Evolutionary conservation across 2,797 vertebrate species (phyloP).

Genomic region (Enteromius argenteus): DNA sequence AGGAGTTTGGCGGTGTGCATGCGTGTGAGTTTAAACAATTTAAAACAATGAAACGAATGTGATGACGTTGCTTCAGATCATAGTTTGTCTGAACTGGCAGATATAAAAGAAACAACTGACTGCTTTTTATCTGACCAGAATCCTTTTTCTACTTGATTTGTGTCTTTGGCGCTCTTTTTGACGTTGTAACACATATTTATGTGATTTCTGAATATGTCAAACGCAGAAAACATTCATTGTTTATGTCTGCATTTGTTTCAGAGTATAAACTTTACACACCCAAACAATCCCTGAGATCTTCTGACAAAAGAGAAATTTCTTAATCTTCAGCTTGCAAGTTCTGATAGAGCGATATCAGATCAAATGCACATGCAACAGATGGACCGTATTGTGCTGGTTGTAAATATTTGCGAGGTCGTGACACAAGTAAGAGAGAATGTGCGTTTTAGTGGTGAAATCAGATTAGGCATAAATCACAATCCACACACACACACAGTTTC

Average conservation of each 20-base stretch:
- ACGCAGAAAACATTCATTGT: conserved; percentile 44
- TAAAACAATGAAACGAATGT: conserved; percentile 14
- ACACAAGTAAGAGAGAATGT: conserved; percentile 14
- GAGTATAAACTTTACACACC: conserved; percentile 62
- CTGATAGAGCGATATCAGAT: conserved; percentile 43
- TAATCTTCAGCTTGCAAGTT: conserved; percentile 26
- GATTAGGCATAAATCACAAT: conserved; percentile 3
- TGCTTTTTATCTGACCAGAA: conserved; percentile 48
- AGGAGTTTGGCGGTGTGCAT: neutral
- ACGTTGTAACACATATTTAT: conserved; percentile 59
- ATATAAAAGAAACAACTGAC: conserved; percentile 4
- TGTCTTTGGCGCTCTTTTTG: conserved; percentile 46
- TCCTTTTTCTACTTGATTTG: conserved; percentile 46
- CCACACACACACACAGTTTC: conserved; percentile 1
- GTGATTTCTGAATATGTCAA: conserved; percentile 62
- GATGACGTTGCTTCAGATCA: neutral
- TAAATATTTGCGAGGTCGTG: conserved; percentile 44
- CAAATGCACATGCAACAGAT: conserved; percentile 17
- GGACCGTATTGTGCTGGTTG: conserved; percentile 24
- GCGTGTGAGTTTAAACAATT: conserved; percentile 13
- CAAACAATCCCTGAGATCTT: conserved; percentile 21
- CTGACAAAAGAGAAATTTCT: conserved; percentile 14
- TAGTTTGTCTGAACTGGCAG: neutral
- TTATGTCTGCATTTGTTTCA: conserved; percentile 61
- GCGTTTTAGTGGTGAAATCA: conserved; percentile 30